Percentiles rank a stretch among this genome's conserved stretches.
Conservation (phyloP, 2,113 vertebrate species). For the Centropus unirufus region DNA sequence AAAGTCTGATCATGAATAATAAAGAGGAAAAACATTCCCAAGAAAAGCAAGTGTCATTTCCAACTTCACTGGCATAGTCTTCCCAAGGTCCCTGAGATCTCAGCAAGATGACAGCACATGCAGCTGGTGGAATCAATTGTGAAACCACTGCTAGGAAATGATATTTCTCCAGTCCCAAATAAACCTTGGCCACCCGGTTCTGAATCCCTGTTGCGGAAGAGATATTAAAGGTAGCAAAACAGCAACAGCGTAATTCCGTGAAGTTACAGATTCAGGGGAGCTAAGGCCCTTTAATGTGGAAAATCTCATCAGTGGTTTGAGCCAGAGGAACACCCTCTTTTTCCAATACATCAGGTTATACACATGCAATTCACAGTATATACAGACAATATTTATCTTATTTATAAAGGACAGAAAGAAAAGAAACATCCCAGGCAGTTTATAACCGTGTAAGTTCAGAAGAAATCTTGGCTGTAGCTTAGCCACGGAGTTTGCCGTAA, state of each 20-base stretch:
- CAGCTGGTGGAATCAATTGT: not conserved
- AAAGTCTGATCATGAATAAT: not conserved
- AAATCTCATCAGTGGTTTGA: not conserved
- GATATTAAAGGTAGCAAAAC: not conserved
- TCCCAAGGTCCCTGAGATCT: not conserved
- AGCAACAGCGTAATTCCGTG: accelerated
- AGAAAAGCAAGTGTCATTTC: not conserved
- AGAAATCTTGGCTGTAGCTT: not conserved
- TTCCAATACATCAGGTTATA: not conserved
- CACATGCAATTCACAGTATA: not conserved
- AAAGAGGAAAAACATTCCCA: not conserved
- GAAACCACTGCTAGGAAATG: not conserved
- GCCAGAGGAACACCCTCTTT: not conserved
- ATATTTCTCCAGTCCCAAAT: not conserved
- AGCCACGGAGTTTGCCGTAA: not conserved
- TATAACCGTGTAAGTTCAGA: not conserved
- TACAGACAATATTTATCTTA: accelerated
- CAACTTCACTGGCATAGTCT: not conserved
- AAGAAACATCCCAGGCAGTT: not conserved
- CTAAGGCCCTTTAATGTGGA: not conserved
- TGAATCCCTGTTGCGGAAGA: not conserved
- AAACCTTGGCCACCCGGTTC: accelerated
- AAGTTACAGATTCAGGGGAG: not conserved
- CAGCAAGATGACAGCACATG: accelerated
- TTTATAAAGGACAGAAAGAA: not conserved